These are phyloP conservation scores for Cataglyphis albicans DNA, from an alignment of 2,888 invertebrate species.

Conservation along the genomic window DNA sequence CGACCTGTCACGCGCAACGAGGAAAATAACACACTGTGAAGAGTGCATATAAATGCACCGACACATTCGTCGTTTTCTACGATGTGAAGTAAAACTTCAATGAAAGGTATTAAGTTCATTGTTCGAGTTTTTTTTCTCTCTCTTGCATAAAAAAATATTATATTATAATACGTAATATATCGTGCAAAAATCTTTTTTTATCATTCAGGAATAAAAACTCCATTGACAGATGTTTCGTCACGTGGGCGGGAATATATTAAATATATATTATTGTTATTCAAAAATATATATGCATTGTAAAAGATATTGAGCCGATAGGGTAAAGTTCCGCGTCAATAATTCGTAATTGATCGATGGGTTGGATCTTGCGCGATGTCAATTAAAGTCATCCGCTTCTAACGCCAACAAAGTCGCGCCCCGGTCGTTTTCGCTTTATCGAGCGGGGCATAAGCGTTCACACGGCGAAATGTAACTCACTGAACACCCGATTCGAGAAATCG, in stretches of 20 bases:
- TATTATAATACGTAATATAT: not conserved
- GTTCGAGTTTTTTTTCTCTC: not conserved
- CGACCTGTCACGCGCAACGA: slow-evolving; percentile 28
- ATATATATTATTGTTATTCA: not conserved
- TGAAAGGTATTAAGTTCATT: slow-evolving; percentile 10
- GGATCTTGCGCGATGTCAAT: slow-evolving; percentile 1
- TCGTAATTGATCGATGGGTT: slow-evolving; percentile 23
- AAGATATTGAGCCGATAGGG: not conserved
- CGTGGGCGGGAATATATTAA: not conserved
- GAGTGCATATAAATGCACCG: slow-evolving; percentile 3
- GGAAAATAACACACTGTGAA: slow-evolving; percentile 24
- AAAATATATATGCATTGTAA: not conserved
- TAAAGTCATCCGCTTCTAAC: slow-evolving; percentile 13
- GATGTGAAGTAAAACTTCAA: not conserved
- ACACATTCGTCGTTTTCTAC: not conserved
- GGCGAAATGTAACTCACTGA: slow-evolving; percentile 38
- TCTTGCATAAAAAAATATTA: not conserved
- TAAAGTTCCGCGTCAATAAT: slow-evolving; percentile 1
- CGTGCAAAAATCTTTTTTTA: slow-evolving; percentile 4
- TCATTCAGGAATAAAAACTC: not conserved
- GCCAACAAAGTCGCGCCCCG: not conserved
- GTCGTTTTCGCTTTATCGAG: slow-evolving; percentile 33
- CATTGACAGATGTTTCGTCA: not conserved
- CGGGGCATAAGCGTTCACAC: slow-evolving; percentile 15
- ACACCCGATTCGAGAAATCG: slow-evolving; percentile 18